A percentile compares a stretch with the other conserved stretches of the same genome.
Evolutionary conservation across 1,140 invertebrate genomes (phyloP).

Genomic region (Pemphigus obesinymphae): DNA sequence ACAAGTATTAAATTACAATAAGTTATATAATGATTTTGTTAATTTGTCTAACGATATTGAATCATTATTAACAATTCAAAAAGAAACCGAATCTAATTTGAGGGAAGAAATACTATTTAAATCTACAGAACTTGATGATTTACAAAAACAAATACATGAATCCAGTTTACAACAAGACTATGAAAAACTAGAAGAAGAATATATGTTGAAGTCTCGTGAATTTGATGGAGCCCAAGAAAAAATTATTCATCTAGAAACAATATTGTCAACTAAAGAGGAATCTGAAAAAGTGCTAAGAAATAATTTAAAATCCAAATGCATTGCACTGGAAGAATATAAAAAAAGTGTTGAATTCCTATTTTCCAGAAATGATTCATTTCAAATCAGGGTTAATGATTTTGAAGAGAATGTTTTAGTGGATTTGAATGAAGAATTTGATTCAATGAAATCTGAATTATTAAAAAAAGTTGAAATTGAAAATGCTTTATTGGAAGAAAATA

Average conservation of each 20-base stretch:
- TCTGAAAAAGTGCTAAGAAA: background rate
- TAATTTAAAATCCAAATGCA: background rate
- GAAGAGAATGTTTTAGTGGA: conserved; percentile 32
- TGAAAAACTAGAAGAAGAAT: conserved; percentile 28
- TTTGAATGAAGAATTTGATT: conserved; percentile 34
- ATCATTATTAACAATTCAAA: background rate
- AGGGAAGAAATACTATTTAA: background rate
- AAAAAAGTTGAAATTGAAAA: conserved; percentile 7
- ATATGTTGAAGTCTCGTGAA: background rate
- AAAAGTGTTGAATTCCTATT: conserved; percentile 22
- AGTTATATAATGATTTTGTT: background rate
- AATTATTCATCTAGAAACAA: background rate
- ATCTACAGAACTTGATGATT: background rate
- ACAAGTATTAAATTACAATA: background rate
- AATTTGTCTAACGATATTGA: conserved; percentile 10
- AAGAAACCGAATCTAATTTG: background rate
- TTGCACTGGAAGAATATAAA: conserved; percentile 10
- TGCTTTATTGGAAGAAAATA: background rate
- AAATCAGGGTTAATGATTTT: conserved; percentile 20
- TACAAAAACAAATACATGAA: conserved; percentile 17
- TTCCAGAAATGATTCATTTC: conserved; percentile 32
- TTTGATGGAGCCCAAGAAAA: background rate
- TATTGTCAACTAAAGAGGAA: background rate
- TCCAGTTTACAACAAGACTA: conserved; percentile 3
- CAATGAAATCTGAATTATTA: conserved; percentile 15